Evolutionary conservation across 64 coral and sea anemone genomes (phyloP), one percentile per base, ranked within the genome.

Genomic region (Cladopsammia gracilis): DNA sequence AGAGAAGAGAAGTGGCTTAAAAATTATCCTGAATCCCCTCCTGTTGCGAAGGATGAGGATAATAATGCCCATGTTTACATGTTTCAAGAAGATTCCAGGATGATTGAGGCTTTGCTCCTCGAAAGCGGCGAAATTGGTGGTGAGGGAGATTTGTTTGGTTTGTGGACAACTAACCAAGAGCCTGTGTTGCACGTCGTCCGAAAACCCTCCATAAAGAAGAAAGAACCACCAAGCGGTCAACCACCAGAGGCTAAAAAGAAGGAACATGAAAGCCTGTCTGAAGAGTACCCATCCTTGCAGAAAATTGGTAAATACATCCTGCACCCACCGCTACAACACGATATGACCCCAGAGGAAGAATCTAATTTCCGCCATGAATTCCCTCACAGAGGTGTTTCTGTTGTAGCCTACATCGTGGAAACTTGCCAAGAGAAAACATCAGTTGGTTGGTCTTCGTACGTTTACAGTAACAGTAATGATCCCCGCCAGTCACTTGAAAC

Each of bases 111-210:
- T 2, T 7, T 22, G 10, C 80, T 84, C 15, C 20, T 18, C n/a
- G 18, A 49, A 10, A 9, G 0, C 45, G 4, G 10, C 10, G 18
- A 50, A 66, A 64, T 20, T 22, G 18, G 9, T 49, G 0, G 4
- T 16, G 61, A 25, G 4, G 95, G 95, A 42, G 61, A 77, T 5
- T 52, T 96, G 19, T 85, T 93, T 10, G 95, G 95, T 48, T 70
- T 96, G 59, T 96, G 90, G 78, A 96, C 95, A 20, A 85, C 76
- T 24, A 76, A 79, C 42, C 19, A 58, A 15, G 56, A 89, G 24
- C 95, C 95, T 4, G 95, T 96, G 2, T 20, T 96, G 65, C 91
- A 93, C 10, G 9, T 90, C 43, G 51, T 92, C 12, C 71, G 20
- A 3, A 78, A 59, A 25, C 56, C 34, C 1, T 59, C n/a, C 12